phyloP scores from a whole-genome alignment of 2,113 vertebrate species.

The Misgurnus anguillicaudatus region DNA sequence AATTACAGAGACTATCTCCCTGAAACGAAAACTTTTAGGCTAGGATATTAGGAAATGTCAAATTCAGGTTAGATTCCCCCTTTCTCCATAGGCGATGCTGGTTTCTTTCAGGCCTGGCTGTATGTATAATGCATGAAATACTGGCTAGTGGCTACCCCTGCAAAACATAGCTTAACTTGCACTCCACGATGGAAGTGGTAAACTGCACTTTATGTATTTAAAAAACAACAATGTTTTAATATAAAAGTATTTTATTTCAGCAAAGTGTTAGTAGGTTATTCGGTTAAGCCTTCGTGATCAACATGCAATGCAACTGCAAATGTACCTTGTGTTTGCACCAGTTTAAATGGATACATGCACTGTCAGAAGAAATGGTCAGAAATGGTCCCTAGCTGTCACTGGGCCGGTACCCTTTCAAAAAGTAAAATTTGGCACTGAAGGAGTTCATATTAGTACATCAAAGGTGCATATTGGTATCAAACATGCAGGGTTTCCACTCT shows the following conservation, averaged over 20 bases:
- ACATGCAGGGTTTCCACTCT: no score
- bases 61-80: conserved; percentile 79
- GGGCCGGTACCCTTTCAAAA: no score
- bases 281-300: not conserved
- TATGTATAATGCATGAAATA: conserved; percentile 74
- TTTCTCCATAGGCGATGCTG: conserved; percentile 69
- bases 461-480: no score
- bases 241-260: not conserved
- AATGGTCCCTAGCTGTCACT: no score
- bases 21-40: conserved; percentile 77
- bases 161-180: not conserved
- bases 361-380: no score
- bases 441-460: no score
- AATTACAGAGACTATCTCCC: conserved; percentile 77
- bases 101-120: conserved; percentile 64
- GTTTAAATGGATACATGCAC: no score
- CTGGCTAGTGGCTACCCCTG: conserved; percentile 54
- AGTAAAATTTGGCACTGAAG: no score
- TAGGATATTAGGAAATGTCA: conserved; percentile 81
- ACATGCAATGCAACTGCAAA: not conserved
- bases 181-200: not conserved
- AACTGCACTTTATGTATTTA: not conserved
- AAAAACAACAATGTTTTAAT: not conserved
- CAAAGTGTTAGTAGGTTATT: no score
- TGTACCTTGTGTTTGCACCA: no score